phyloP scores from a whole-genome alignment of 2,888 invertebrate species.

The Ectemnius lituratus region DNA sequence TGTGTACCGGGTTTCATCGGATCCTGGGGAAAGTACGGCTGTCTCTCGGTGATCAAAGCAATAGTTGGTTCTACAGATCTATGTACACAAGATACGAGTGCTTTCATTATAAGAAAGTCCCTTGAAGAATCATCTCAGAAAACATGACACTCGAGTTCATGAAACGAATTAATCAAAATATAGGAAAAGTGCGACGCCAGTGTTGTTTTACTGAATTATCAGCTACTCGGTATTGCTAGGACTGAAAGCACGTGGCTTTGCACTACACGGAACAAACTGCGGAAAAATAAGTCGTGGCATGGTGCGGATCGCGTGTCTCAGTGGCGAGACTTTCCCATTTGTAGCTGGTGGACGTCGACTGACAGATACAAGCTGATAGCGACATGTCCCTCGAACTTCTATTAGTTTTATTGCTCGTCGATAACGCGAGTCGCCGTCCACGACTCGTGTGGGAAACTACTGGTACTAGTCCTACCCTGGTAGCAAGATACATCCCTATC shows the following conservation, averaged over 20 bases:
- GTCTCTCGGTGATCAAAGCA: conserved; percentile 31
- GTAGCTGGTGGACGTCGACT: conserved; percentile 60
- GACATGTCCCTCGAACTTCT: conserved; percentile 61
- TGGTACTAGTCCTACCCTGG: conserved; percentile 20
- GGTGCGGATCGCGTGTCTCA: conserved; percentile 66
- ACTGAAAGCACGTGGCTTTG: background rate
- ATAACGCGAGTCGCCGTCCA: conserved; percentile 50
- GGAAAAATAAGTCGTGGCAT: conserved; percentile 57
- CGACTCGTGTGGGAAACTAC: conserved; percentile 21
- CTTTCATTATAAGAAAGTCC: too few relatives aligned
- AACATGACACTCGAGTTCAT: background rate
- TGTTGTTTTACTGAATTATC: too few relatives aligned
- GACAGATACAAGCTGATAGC: conserved; percentile 69
- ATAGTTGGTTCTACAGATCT: conserved; percentile 22
- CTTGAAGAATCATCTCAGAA: too few relatives aligned
- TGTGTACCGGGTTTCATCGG: conserved; percentile 48
- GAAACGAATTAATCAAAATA: conserved; percentile 1
- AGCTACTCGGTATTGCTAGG: too few relatives aligned
- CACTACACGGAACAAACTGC: conserved; percentile 17
- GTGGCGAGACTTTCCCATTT: conserved; percentile 70
- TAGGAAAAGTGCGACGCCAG: conserved; percentile 2
- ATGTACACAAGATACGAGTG: background rate
- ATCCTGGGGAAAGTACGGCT: conserved; percentile 50
- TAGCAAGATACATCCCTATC: conserved; percentile 55
- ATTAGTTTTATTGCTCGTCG: conserved; percentile 64